These are phyloP conservation scores for Mimachlamys varia DNA, from an alignment of 2,888 invertebrate species.

Conservation along the genomic window DNA sequence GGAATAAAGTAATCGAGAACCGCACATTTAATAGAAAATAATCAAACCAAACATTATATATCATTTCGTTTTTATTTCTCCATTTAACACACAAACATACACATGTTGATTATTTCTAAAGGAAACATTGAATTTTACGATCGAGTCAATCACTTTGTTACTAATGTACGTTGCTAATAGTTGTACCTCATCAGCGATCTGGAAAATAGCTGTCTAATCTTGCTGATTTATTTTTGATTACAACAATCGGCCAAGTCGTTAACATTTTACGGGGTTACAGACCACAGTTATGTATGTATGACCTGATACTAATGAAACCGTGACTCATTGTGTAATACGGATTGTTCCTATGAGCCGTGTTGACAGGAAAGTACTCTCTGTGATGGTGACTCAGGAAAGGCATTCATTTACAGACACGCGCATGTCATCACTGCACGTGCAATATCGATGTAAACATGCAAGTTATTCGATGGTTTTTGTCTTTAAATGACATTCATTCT, in stretches of 20 bases:
- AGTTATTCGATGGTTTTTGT: not conserved
- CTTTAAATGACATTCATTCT: not conserved
- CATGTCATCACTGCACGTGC: not conserved
- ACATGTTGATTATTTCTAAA: no score
- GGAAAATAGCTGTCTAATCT: not conserved
- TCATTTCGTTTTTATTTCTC: no score
- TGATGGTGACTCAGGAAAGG: not conserved
- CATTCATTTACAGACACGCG: not conserved
- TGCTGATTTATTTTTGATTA: not conserved
- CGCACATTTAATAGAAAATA: no score
- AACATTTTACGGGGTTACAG: not conserved
- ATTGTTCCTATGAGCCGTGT: not conserved
- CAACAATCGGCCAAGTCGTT: not conserved
- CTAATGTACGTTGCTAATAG: no score
- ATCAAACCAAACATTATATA: no score
- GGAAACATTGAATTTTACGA: no score
- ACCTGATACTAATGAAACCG: not conserved
- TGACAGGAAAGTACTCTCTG: conserved; percentile 8
- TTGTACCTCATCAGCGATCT: not conserved
- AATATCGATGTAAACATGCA: not conserved
- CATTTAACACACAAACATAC: no score
- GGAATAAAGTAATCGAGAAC: no score
- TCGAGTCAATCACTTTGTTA: no score
- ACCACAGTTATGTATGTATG: not conserved
- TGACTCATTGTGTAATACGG: conserved; percentile 32